phyloP scores from a whole-genome alignment of 2,113 vertebrate genomes.

The Murina feae region DNA sequence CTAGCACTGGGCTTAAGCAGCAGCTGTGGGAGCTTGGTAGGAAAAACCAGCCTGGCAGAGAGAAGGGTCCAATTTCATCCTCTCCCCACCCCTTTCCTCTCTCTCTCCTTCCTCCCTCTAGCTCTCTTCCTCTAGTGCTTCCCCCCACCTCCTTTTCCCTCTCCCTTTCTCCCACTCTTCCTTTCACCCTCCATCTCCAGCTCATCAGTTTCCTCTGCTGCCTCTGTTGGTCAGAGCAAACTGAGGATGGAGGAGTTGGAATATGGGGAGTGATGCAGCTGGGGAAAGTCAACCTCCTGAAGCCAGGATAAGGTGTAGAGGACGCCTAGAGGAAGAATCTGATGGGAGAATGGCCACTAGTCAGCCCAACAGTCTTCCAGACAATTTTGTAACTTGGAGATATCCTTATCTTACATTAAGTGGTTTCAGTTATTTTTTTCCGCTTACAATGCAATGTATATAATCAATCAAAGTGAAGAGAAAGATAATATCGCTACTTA shows the following conservation, averaged over 20 bases:
- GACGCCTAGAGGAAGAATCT: neutral
- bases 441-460: neutral
- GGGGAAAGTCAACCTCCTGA: no score
- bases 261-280: no score
- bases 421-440: neutral
- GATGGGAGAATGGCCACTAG: neutral
- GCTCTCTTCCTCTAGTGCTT: neutral
- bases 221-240: neutral
- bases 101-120: no score
- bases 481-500: neutral
- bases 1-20: no score
- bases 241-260: neutral
- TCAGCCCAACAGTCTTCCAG: neutral
- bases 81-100: neutral
- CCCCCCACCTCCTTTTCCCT: accelerated
- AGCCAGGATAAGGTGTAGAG: neutral
- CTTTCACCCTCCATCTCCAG: neutral
- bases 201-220: neutral
- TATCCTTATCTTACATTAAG: neutral
- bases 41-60: neutral
- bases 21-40: neutral
- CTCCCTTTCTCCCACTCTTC: no score
- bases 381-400: neutral
- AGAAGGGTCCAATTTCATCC: neutral
- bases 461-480: neutral